Evolutionary conservation across 2,797 vertebrate genomes (phyloP).

Genomic region (Orestias chungarensis): DNA sequence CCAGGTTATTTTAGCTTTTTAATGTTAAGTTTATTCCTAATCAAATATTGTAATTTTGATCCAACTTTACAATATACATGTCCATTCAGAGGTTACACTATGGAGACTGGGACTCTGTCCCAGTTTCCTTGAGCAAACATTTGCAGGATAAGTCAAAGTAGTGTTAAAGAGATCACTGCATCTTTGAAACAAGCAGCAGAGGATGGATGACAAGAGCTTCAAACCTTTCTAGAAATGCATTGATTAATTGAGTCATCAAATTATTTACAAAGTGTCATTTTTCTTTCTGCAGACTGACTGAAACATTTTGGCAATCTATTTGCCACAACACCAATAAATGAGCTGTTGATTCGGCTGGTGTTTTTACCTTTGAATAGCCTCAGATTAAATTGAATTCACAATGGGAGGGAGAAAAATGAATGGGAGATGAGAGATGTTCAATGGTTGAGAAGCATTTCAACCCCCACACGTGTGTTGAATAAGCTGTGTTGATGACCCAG

Average conservation of each 20-base stretch:
- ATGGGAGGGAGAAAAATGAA: conserved; percentile 5
- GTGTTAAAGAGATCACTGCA: background rate
- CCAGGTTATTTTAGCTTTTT: too few relatives aligned
- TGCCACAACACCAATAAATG: background rate
- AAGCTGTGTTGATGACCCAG: conserved; percentile 9
- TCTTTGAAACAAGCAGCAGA: background rate
- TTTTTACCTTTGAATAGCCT: background rate
- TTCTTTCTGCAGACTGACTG: background rate
- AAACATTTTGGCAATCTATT: background rate
- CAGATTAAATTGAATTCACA: conserved; percentile 1
- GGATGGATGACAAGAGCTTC: background rate
- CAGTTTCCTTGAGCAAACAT: too few relatives aligned
- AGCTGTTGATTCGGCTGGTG: background rate
- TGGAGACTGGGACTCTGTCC: too few relatives aligned
- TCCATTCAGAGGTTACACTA: too few relatives aligned
- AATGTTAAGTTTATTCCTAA: too few relatives aligned
- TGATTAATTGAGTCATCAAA: background rate
- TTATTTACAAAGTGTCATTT: background rate
- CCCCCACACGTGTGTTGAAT: conserved; percentile 12
- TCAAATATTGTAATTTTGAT: too few relatives aligned
- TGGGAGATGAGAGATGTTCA: conserved; percentile 8
- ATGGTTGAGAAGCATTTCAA: background rate
- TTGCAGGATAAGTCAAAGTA: too few relatives aligned
- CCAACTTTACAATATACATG: too few relatives aligned
- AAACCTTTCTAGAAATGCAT: background rate